Base-by-base conservation (phyloP, 2,797 vertebrate genomes). In the Loriculus beryllinus region DNA sequence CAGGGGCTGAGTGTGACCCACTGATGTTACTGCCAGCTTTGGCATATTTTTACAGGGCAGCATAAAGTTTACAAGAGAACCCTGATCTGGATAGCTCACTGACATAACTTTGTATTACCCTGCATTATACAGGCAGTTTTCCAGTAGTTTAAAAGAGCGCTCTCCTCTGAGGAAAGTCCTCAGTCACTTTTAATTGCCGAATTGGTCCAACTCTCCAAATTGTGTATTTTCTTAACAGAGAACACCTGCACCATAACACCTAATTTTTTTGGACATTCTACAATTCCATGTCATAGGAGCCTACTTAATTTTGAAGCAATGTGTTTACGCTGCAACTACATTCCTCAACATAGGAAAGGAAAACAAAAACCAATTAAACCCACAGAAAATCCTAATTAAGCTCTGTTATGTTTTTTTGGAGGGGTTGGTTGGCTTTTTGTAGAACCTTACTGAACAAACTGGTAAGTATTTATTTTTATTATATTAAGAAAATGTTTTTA, bases 271-370 rank as follows among this genome's bases (percentile, higher is more conserved):
- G 9, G n/a, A 54, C 23, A 45, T 70, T 63, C 72, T 86, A 64
- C 48, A 84, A 33, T 76, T 88, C 56, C 28, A 9, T 37, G 23
- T 72, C 35, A 65, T 0, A 67, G 26, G 78, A 91, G 11, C 10
- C 31, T 54, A 29, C 33, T 86, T 62, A 63, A 68, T 81, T 72
- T 56, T 70, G 37, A 93, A 76, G 56, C 5, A 31, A 43, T 10
- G 14, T n/a, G n/a, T 45, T 67, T 43, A 62, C 14, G 28, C 54
- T 70, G 28, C 21, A 88, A 31, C 40, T 49, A 49, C 21, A n/a
- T 29, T 42, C 18, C 12, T 9, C n/a, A 72, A 5, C 6, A 72
- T 0, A 29, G 3, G 7, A 40, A 12, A 3, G 11, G 10, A 5
- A 85, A 91, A 47, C 12, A 88, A 35, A 91, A 88, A 88, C 9